Evolutionary conservation across 2,888 invertebrate species (phyloP).

Genomic region (Platynereis dumerilii): DNA sequence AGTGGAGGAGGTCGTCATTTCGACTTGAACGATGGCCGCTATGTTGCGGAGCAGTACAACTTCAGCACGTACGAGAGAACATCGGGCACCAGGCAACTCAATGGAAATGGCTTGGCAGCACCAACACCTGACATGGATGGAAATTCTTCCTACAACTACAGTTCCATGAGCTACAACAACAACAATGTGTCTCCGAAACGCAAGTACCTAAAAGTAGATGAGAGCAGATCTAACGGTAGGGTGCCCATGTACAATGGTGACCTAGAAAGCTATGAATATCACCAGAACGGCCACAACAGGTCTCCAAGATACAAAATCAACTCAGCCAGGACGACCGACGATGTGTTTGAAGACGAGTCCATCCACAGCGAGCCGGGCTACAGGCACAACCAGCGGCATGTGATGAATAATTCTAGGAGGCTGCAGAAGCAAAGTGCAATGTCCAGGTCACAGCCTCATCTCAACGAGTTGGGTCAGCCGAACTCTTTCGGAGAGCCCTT

Average conservation of each 20-base stretch:
- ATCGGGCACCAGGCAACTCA: too few species aligned
- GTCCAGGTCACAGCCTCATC: neutral
- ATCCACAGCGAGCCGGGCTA: constrained; percentile 19
- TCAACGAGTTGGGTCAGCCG: neutral
- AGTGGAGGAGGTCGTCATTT: too few species aligned
- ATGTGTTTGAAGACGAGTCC: constrained; percentile 9
- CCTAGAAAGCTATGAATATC: neutral
- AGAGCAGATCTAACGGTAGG: constrained; percentile 4
- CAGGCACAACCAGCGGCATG: constrained; percentile 1
- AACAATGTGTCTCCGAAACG: neutral
- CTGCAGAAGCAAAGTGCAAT: neutral
- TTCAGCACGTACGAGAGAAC: too few species aligned
- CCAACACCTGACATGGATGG: neutral
- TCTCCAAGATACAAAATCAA: neutral
- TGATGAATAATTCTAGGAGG: neutral
- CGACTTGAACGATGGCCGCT: too few species aligned
- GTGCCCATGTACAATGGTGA: neutral
- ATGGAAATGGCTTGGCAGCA: too few species aligned
- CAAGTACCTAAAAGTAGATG: constrained; percentile 28
- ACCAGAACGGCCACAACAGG: constrained; percentile 1
- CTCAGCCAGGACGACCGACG: constrained; percentile 6
- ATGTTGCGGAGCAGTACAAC: too few species aligned
- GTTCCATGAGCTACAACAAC: constrained; percentile 8
- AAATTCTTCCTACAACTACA: neutral
- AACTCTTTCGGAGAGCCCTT: neutral